Evolutionary conservation across 2,797 vertebrate genomes (phyloP).

Genomic region (Amphiprion clarkii): DNA sequence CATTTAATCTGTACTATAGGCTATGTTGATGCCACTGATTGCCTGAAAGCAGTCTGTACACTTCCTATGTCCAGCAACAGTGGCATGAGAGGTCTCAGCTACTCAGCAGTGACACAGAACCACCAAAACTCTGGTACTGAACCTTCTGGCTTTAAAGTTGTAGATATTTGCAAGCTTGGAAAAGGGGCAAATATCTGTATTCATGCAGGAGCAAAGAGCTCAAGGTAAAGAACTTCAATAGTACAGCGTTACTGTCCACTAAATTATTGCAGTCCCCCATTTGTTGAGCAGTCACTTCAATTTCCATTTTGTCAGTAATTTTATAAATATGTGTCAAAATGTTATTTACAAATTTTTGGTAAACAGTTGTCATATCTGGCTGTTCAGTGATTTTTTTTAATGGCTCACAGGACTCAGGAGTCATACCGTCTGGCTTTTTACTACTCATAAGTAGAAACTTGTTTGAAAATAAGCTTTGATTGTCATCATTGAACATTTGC

Average conservation of each 20-base stretch:
- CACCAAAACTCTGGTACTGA: constrained; percentile 14
- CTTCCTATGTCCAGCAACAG: constrained; percentile 38
- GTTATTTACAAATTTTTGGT: constrained; percentile 68
- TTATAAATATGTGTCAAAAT: constrained; percentile 40
- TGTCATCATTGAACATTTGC: constrained; percentile 77
- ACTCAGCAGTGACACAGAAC: constrained; percentile 19
- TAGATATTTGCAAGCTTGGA: not conserved
- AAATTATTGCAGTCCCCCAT: constrained; percentile 51
- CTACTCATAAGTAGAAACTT: constrained; percentile 37
- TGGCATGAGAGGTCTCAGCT: constrained; percentile 40
- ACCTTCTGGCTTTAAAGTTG: constrained; percentile 15
- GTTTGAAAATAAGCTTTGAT: constrained; percentile 79
- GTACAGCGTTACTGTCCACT: constrained; percentile 13
- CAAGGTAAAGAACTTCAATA: constrained; percentile 43
- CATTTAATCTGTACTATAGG: constrained; percentile 51
- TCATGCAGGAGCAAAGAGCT: constrained; percentile 66
- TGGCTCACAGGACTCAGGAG: constrained; percentile 43
- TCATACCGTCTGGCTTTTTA: constrained; percentile 19
- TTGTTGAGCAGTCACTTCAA: constrained; percentile 33
- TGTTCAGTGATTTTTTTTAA: constrained; percentile 33
- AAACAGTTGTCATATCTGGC: constrained; percentile 33
- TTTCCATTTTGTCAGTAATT: constrained; percentile 25
- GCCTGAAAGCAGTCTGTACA: constrained; percentile 67
- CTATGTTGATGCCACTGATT: constrained; percentile 59
- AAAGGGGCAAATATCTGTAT: constrained; percentile 28